A percentile compares a stretch with the other conserved stretches of the same genome.
These are phyloP conservation scores for Adelosebastes latens DNA, from an alignment of 2,797 vertebrate species.

Conservation along the genomic window DNA sequence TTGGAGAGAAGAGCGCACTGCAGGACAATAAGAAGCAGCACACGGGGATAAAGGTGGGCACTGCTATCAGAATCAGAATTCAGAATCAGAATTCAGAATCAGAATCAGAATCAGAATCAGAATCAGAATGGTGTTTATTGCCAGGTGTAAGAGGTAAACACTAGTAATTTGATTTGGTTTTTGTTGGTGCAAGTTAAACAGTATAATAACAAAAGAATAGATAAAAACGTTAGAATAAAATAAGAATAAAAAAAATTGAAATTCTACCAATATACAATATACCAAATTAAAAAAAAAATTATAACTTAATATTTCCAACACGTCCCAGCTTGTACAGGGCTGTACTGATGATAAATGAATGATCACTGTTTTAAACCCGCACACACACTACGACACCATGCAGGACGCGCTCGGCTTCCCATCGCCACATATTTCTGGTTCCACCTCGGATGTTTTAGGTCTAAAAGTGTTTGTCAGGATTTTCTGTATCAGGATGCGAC, in stretches of 20 bases:
- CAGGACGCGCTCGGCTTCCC: constrained; percentile 15
- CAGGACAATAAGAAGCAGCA: constrained; percentile 65
- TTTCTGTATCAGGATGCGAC: background rate
- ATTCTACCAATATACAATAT: no score
- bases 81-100: no score
- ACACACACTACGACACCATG: background rate
- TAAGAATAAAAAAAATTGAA: no score
- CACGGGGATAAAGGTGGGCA: constrained; percentile 76
- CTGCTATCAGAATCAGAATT: background rate
- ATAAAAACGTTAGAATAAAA: no score
- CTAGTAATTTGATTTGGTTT: no score
- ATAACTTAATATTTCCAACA: constrained; percentile 77
- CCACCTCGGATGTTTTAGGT: background rate
- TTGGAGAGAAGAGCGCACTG: constrained; percentile 60
- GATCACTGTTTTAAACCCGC: constrained; percentile 20
- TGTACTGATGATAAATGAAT: constrained; percentile 42
- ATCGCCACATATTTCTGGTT: background rate
- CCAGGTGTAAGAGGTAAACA: no score
- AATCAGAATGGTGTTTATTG: no score
- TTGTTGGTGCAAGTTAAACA: no score
- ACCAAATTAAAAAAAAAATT: no score
- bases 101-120: no score
- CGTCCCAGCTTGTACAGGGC: constrained; percentile 44
- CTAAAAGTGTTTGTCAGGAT: constrained; percentile 5
- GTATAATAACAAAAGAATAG: no score